Conservation (phyloP, 2,797 vertebrate genomes). For the Sebastes ruberrimus region DNA sequence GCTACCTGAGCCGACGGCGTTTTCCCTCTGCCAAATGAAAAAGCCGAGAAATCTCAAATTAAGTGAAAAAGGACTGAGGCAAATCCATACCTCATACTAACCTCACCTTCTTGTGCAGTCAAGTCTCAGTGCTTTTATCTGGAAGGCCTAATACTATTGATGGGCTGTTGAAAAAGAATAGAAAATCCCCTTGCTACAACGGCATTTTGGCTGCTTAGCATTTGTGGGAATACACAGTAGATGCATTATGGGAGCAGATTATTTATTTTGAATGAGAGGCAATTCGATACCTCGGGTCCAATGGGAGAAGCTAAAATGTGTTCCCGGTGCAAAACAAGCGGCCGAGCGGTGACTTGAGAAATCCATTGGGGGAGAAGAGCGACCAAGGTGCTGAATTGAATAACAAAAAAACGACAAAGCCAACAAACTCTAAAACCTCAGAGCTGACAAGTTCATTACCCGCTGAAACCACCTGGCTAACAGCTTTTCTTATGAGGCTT, state of each 20-base stretch:
- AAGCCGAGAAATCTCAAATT: conserved; percentile 52
- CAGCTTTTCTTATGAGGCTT: conserved; percentile 70
- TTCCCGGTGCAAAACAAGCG: conserved; percentile 72
- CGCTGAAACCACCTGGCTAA: conserved; percentile 71
- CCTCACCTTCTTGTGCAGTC: conserved; percentile 60
- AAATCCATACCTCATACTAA: conserved; percentile 58
- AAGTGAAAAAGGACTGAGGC: conserved; percentile 54
- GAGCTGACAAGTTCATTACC: conserved; percentile 83
- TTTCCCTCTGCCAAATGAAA: conserved; percentile 55
- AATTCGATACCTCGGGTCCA: conserved; percentile 71
- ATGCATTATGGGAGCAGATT: conserved; percentile 72
- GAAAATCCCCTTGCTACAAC: conserved; percentile 62
- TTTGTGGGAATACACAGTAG: conserved; percentile 73
- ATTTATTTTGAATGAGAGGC: conserved; percentile 82
- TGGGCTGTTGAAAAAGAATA: conserved; percentile 63
- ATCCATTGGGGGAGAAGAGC: conserved; percentile 63
- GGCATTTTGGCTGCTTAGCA: conserved; percentile 74
- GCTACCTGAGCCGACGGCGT: conserved; percentile 38
- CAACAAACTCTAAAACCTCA: conserved; percentile 68
- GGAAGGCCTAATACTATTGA: conserved; percentile 66
- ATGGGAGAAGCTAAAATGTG: conserved; percentile 77
- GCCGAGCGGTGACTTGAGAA: conserved; percentile 69
- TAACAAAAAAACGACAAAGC: conserved; percentile 70
- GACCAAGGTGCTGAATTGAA: conserved; percentile 77
- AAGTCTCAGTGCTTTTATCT: conserved; percentile 65